These are phyloP conservation scores for Cryptotis parvus DNA, from an alignment of 2,113 vertebrate species.

Conservation along the genomic window DNA sequence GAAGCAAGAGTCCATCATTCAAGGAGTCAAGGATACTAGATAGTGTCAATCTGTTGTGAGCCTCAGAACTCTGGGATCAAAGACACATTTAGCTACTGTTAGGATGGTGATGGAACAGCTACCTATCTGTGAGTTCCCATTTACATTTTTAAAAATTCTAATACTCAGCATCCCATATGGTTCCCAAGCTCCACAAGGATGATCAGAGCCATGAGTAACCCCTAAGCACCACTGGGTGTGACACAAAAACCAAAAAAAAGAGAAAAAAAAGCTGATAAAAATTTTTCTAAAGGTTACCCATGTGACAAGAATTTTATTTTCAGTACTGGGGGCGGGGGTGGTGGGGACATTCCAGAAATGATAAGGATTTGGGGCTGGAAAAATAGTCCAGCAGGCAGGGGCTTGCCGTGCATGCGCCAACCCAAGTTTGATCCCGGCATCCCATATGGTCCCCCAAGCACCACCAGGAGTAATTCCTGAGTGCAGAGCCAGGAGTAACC, in stretches of 20 bases:
- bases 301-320: not conserved
- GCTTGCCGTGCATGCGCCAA: no score
- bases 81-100: not conserved
- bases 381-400: no score
- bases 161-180: no score
- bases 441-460: no score
- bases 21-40: not conserved
- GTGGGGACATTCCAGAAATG: not conserved
- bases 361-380: conserved; percentile 32
- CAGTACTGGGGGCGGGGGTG: not conserved
- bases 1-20: not conserved
- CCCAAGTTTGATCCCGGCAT: no score
- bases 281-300: not conserved
- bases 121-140: not conserved
- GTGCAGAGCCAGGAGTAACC: no score
- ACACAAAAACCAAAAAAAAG: not conserved
- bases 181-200: no score
- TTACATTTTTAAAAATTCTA: not conserved
- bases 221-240: no score
- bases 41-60: no score
- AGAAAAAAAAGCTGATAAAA: not conserved
- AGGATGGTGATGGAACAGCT: not conserved
- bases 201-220: no score
- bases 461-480: no score
- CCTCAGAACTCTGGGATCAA: not conserved